A percentile compares a stretch with the other conserved stretches of the same genome.
Conservation (phyloP, 2,797 vertebrate species). For the Melanitta fusca region DNA sequence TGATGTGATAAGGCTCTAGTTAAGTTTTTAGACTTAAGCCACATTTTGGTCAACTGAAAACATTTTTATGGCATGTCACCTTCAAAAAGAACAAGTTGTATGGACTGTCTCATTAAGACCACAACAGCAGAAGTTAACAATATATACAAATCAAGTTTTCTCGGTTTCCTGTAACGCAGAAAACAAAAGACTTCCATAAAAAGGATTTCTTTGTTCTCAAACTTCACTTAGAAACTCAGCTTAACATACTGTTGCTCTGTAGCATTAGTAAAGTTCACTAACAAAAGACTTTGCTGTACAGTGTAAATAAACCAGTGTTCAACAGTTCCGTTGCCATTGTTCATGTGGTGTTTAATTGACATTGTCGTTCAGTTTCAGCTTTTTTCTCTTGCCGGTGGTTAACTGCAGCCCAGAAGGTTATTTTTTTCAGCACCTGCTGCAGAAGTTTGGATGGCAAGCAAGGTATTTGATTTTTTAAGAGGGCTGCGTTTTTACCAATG, state of each 20-base stretch:
- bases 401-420: slow-evolving; percentile 88
- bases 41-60: neutral
- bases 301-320: neutral
- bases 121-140: slow-evolving; percentile 23
- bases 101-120: neutral
- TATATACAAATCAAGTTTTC: neutral
- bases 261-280: neutral
- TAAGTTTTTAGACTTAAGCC: neutral
- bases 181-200: neutral
- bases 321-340: neutral
- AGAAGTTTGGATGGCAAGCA: slow-evolving; percentile 87
- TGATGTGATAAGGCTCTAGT: neutral
- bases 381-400: slow-evolving; percentile 78
- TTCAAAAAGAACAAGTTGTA: neutral
- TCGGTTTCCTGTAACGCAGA: neutral
- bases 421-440: slow-evolving; percentile 85
- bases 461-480: slow-evolving; percentile 83
- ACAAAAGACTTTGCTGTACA: neutral
- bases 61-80: neutral
- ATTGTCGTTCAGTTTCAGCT: slow-evolving; percentile 65
- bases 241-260: neutral
- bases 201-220: slow-evolving; percentile 35
- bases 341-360: slow-evolving; percentile 45
- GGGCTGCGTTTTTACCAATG: slow-evolving; percentile 85
- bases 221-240: slow-evolving; percentile 43